Percentiles rank a stretch among this genome's conserved stretches.
These are phyloP conservation scores for Nipponia nippon DNA, from an alignment of 2,113 vertebrate genomes.

Conservation along the genomic window DNA sequence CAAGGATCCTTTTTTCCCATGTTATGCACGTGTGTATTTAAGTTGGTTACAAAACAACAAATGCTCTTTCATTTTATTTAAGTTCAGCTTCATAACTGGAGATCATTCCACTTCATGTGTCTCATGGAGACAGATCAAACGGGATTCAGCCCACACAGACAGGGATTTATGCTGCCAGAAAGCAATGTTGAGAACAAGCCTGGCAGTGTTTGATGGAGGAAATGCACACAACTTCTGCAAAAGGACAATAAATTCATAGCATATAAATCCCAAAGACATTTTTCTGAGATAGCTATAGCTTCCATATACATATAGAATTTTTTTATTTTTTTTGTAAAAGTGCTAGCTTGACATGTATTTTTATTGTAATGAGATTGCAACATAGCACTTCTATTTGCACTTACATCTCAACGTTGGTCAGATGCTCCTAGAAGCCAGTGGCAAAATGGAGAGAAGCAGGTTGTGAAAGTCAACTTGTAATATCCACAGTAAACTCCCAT, in stretches of 20 bases:
- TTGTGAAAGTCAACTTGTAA: neutral
- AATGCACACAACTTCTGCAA: neutral
- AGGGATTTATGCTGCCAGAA: neutral
- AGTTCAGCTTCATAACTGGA: neutral
- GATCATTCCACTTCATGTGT: neutral
- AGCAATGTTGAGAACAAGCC: neutral
- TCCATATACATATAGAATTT: neutral
- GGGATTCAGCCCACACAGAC: neutral
- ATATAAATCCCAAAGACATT: neutral
- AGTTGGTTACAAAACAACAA: neutral
- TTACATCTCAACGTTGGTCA: neutral
- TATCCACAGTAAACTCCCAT: neutral
- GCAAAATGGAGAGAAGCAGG: constrained; percentile 31
- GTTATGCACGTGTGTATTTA: rapidly evolving
- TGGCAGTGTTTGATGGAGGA: neutral
- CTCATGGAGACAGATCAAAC: neutral
- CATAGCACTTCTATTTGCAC: neutral
- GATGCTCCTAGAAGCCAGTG: neutral
- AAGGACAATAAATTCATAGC: neutral
- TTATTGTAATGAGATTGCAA: neutral
- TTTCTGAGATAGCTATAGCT: neutral
- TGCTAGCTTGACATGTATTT: neutral
- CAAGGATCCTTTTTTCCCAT: neutral
- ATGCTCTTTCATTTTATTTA: neutral
- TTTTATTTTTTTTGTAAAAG: neutral